A percentile compares a stretch with the other conserved stretches of the same genome.
These are phyloP conservation scores for Microctenopoma stevenorrisi DNA, from an alignment of 2,797 vertebrate species.

Conservation along the genomic window DNA sequence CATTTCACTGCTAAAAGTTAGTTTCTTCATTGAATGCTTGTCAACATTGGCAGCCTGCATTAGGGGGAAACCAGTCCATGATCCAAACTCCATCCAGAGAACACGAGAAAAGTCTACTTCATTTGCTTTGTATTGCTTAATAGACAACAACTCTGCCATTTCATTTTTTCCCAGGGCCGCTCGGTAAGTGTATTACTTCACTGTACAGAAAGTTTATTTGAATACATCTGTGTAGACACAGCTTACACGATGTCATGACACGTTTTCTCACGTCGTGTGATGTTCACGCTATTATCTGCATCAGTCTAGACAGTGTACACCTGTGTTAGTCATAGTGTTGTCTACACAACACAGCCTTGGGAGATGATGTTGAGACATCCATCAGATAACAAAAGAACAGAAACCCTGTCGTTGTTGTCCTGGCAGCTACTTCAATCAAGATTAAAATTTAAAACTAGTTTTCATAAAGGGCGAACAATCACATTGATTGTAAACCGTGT, in stretches of 20 bases:
- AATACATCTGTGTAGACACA: constrained; percentile 20
- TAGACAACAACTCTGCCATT: constrained; percentile 11
- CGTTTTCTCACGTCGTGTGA: constrained; percentile 31
- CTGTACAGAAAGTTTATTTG: constrained; percentile 9
- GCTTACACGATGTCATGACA: constrained; percentile 8
- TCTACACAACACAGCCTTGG: constrained; percentile 27
- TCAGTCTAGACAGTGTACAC: constrained; percentile 49
- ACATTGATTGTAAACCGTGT: constrained; percentile 30
- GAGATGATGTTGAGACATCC: constrained; percentile 44
- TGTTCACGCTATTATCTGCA: constrained; percentile 39
- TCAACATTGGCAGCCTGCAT: constrained; percentile 35
- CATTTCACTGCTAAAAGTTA: constrained; percentile 28
- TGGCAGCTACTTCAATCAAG: constrained; percentile 30
- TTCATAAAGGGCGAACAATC: constrained; percentile 36
- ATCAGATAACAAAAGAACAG: constrained; percentile 44
- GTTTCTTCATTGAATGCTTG: too few species aligned
- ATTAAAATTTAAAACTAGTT: constrained; percentile 22
- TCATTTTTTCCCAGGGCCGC: neutral
- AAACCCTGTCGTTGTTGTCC: constrained; percentile 30
- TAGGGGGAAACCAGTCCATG: constrained; percentile 23
- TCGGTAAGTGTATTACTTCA: constrained; percentile 21
- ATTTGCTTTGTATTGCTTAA: constrained; percentile 16
- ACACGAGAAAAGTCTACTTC: constrained; percentile 20
- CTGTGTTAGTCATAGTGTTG: constrained; percentile 36
- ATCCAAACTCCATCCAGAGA: constrained; percentile 34